phyloP scores from a whole-genome alignment of 2,113 vertebrate species.

The Tyto alba region DNA sequence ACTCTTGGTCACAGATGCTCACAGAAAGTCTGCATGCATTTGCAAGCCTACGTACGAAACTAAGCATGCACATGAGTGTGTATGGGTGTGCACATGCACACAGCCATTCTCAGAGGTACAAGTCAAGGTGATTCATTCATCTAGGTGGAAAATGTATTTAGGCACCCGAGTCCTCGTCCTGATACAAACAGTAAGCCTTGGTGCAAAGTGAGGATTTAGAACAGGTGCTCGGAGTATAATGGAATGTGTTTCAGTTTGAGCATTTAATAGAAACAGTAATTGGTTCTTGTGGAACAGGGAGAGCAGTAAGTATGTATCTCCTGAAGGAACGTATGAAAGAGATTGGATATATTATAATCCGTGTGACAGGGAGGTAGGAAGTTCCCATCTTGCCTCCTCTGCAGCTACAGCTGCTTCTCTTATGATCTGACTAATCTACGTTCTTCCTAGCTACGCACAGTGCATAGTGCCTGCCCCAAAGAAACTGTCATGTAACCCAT shows the following conservation, averaged over 20 bases:
- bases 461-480: neutral
- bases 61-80: accelerated
- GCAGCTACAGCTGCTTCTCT: neutral
- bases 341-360: neutral
- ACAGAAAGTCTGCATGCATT: accelerated
- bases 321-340: neutral
- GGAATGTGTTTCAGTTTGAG: accelerated
- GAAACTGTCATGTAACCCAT: neutral
- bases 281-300: neutral
- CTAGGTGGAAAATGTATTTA: neutral
- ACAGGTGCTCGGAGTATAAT: neutral
- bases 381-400: neutral
- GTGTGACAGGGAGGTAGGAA: neutral
- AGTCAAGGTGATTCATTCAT: neutral
- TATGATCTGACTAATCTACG: neutral
- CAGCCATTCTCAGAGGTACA: neutral
- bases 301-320: neutral
- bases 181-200: neutral
- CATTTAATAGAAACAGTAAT: neutral
- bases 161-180: neutral
- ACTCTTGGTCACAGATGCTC: neutral
- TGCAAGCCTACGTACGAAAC: neutral
- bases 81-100: accelerated
- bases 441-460: neutral
- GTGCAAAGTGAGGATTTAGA: neutral